These are phyloP conservation scores for Lasioglossum vierecki DNA, from an alignment of 2,888 invertebrate genomes.

Conservation along the genomic window DNA sequence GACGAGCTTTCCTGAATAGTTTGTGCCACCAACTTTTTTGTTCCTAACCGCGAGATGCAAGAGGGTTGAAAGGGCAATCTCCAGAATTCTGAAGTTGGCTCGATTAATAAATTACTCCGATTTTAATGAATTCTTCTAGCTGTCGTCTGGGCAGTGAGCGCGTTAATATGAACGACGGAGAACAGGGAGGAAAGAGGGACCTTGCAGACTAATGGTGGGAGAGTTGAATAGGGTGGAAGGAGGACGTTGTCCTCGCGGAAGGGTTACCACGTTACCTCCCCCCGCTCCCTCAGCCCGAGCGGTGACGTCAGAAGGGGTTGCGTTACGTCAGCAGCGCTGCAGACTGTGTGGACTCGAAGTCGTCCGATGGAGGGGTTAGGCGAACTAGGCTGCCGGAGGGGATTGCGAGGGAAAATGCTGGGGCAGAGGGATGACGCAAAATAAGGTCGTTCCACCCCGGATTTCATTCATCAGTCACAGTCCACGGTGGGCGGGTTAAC, in stretches of 20 bases:
- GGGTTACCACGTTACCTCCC: constrained; percentile 63
- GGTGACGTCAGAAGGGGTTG: constrained; percentile 74
- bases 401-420: constrained; percentile 46
- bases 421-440: constrained; percentile 66
- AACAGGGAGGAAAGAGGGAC: background rate
- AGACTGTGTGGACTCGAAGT: constrained; percentile 65
- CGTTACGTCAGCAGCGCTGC: constrained; percentile 78
- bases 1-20: no score
- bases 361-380: background rate
- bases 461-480: constrained; percentile 79
- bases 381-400: constrained; percentile 1
- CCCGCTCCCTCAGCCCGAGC: constrained; percentile 18
- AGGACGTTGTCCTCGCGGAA: constrained; percentile 62
- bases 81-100: background rate
- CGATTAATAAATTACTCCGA: background rate
- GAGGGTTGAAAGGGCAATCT: background rate
- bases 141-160: background rate
- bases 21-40: background rate
- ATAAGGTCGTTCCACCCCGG: constrained; percentile 77
- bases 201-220: background rate
- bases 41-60: background rate
- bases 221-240: constrained; percentile 18
- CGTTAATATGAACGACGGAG: constrained; percentile 12
- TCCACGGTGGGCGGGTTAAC: constrained; percentile 63
- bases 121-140: background rate